Base-by-base conservation (phyloP, 2,888 invertebrate genomes). In the Folsomia manolachei region DNA sequence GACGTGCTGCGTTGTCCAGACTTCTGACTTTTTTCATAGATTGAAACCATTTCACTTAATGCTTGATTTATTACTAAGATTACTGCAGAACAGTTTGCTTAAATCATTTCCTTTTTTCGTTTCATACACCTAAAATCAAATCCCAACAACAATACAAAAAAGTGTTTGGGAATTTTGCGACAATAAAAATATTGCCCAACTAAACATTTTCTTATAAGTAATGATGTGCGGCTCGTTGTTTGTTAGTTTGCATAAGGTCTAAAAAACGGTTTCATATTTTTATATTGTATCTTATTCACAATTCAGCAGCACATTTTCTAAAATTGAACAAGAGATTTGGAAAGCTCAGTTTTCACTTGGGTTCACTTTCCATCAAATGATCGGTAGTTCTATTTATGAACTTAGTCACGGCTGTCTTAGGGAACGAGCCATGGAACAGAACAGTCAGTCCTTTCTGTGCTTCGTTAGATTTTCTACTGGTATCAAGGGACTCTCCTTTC, bases 351-450 rank as follows among this genome's bases (percentile, higher is more conserved):
- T 64, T 64, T 64, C 64, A 64, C 27, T 64, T 27, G 27, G 64
- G 27, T 64, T 64, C 64, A 64, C 26, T 64, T 27, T 64, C 11
- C 71, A 68, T 56, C 71, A 64, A 75, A 73, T 75, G 73, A 75
- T 73, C 75, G 69, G 72, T 75, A 73, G 74, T 64, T 70, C 66
- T 73, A 70, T 77, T 75, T 75, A 72, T 74, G 75, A 75, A 74
- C 69, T 77, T 77, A 75, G 77, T 77, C 77, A 77, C 75, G 77
- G 74, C 74, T 77, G 77, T 77, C 77, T 75, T 68, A 68, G 73
- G 72, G 74, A 74, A 75, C 71, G 71, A 64, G 64, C 64, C 64
- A 64, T n/a, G n/a, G n/a, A n/a, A n/a, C n/a, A n/a, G n/a, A n/a
- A n/a, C n/a, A 27, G 25, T 25, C 63, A 63, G 24, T n/a, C 63